Percentiles rank a stretch among this genome's conserved stretches.
These are phyloP conservation scores for Orientallactaga bullata DNA, from an alignment of 2,113 vertebrate genomes.

Conservation along the genomic window DNA sequence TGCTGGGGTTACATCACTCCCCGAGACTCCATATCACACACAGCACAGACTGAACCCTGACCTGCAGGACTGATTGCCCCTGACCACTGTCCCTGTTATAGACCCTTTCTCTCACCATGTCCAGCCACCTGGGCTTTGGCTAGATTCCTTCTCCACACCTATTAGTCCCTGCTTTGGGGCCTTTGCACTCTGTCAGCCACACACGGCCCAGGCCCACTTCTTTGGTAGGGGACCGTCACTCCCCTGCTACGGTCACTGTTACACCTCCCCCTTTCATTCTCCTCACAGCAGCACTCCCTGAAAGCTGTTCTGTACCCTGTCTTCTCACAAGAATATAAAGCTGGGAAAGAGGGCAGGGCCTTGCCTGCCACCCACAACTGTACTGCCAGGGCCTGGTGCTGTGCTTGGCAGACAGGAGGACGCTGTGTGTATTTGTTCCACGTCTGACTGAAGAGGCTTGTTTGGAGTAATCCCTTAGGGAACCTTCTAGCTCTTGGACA, in stretches of 20 bases:
- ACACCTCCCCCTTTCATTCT: not conserved
- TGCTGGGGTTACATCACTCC: not conserved
- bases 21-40: not conserved
- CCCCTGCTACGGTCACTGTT: not conserved
- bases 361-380: not conserved
- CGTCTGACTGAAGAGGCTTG: not conserved
- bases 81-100: not conserved
- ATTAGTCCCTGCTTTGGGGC: not conserved
- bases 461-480: not conserved
- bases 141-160: not conserved
- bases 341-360: not conserved
- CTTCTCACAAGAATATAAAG: not conserved
- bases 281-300: not conserved
- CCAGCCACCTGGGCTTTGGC: not conserved
- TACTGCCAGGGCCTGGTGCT: not conserved
- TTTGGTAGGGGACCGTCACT: not conserved
- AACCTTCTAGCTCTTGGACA: not conserved
- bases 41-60: fast-evolving
- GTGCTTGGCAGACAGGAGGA: not conserved
- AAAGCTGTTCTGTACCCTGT: not conserved
- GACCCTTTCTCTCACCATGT: not conserved
- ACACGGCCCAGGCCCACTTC: not conserved
- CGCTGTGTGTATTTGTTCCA: not conserved
- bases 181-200: not conserved
- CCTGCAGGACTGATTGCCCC: not conserved